Evolutionary conservation across 2,888 invertebrate genomes (phyloP), one percentile per base, ranked within the genome.

Genomic region (Perithous albicinctus): DNA sequence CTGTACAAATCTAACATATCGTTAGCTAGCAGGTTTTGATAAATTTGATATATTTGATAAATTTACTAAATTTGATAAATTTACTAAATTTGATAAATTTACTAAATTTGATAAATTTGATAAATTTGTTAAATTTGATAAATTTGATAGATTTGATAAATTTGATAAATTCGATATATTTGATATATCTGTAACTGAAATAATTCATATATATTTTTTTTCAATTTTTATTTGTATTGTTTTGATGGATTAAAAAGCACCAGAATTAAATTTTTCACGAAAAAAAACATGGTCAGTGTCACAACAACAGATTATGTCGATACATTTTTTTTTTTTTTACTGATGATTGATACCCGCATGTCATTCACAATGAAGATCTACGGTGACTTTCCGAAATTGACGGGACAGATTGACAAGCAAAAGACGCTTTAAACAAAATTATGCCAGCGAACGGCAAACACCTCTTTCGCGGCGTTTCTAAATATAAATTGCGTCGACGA

Each of bases 401-500:
- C 54, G 51, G 20, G 76, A 78, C 70, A 64, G 66, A 82, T 85
- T 80, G 84, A 85, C 82, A 78, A 76, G 61, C 80, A 46, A 73
- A 67, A 69, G 76, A n/a, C n/a, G n/a, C n/a, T 72, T 84, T 83
- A 48, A 74, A 81, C 69, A 74, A 85, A 82, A 86, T 86, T 84
- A 82, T 82, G 82, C 84, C 83, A 84, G 83, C 67, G 75, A 80
- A 83, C 82, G 78, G 75, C 83, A 79, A 75, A 84, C 66, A 72
- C 76, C 75, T 83, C 78, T n/a, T n/a, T n/a, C n/a, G n/a, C n/a
- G n/a, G 72, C 18, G 35, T 46, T 26, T 32, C 79, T 86, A 85
- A 85, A 74, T 85, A 84, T 86, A 86, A 81, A 77, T 72, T 51
- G n/a, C 78, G 79, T 80, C 72, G 78, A n/a, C n/a, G n/a, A n/a